Percentiles rank a stretch among this genome's conserved stretches.
Conservation (phyloP, 2,888 invertebrate genomes). For the Diploptera punctata region DNA sequence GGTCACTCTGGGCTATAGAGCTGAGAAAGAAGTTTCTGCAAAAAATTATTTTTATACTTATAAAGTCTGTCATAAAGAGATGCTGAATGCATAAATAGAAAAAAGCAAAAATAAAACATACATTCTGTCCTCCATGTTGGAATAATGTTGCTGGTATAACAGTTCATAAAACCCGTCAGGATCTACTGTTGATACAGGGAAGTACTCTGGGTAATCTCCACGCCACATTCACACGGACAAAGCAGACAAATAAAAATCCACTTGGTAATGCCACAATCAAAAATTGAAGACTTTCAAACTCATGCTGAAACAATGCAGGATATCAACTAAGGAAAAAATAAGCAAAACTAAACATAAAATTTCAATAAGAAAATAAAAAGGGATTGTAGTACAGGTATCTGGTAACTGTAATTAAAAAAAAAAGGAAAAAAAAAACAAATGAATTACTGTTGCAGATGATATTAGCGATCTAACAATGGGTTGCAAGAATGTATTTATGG, state of each 20-base stretch:
- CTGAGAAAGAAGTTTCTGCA: too few relatives aligned
- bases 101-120: conserved; percentile 48
- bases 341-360: conserved; percentile 1
- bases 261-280: neutral
- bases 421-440: too few relatives aligned
- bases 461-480: too few relatives aligned
- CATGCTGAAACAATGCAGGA: conserved; percentile 27
- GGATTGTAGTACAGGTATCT: neutral
- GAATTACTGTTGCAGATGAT: too few relatives aligned
- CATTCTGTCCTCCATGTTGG: conserved; percentile 56
- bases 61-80: too few relatives aligned
- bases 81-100: too few relatives aligned
- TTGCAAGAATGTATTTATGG: too few relatives aligned
- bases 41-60: too few relatives aligned
- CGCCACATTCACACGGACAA: conserved; percentile 17
- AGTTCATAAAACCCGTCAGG: neutral
- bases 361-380: too few relatives aligned
- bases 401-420: too few relatives aligned
- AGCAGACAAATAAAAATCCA: conserved; percentile 12
- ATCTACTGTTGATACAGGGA: conserved; percentile 45
- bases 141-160: conserved; percentile 35
- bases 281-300: neutral
- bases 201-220: conserved; percentile 39
- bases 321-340: neutral
- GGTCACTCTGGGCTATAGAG: too few relatives aligned